phyloP scores from a whole-genome alignment of 2,113 vertebrate species.

The Pimephales promelas region DNA sequence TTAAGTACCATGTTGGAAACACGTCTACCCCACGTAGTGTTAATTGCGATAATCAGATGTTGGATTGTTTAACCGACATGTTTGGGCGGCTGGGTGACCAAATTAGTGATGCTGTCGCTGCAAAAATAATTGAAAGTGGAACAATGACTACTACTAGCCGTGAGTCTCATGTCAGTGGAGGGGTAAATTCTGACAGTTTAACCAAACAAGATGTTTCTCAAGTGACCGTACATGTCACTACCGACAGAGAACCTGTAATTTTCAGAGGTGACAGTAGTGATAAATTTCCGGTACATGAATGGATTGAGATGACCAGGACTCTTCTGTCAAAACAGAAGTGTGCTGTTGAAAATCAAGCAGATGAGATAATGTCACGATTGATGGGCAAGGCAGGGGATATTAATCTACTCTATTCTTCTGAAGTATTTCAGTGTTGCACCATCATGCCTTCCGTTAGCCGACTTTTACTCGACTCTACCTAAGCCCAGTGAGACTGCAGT shows the following conservation, averaged over 20 bases:
- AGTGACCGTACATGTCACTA: neutral
- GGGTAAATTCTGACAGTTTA: neutral
- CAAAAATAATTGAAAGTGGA: neutral
- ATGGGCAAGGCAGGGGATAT: neutral
- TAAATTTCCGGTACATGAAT: neutral
- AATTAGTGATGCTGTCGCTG: neutral
- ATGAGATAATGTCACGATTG: neutral
- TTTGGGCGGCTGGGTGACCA: neutral
- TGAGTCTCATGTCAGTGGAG: neutral
- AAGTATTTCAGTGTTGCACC: neutral
- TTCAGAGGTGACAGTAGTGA: constrained; percentile 6
- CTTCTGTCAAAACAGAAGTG: constrained; percentile 8
- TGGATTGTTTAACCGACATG: neutral
- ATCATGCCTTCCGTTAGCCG: neutral
- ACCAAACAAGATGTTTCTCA: neutral
- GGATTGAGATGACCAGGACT: constrained; percentile 5
- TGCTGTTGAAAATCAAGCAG: neutral
- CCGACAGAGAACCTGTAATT: neutral
- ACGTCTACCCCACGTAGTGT: neutral
- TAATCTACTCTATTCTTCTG: neutral
- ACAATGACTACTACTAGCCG: neutral
- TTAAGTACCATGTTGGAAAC: neutral
- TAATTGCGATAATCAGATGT: neutral
- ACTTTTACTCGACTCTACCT: neutral
- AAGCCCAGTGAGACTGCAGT: neutral